A percentile compares a stretch with the other conserved stretches of the same genome.
Conservation (phyloP, 1,140 invertebrate species). For the Papilio xuthus region DNA sequence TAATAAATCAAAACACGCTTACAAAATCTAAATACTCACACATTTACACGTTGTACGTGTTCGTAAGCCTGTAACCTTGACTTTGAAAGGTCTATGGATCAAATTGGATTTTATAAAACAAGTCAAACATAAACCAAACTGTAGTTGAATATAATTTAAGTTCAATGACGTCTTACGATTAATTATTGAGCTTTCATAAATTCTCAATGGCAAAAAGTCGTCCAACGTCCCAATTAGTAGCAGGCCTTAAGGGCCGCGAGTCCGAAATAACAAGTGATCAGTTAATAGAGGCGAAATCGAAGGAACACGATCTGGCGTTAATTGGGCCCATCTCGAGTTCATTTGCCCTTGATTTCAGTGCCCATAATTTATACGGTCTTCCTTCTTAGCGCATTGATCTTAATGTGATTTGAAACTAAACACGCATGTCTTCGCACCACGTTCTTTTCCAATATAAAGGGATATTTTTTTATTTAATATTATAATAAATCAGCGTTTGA, state of each 20-base stretch:
- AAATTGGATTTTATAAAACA: conserved; percentile 10
- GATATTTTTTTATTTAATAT: too few relatives aligned
- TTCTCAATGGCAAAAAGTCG: conserved; percentile 30
- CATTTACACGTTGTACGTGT: not conserved
- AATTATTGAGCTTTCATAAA: conserved; percentile 15
- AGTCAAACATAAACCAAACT: not conserved
- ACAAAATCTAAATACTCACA: conserved; percentile 4
- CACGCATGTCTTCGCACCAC: not conserved
- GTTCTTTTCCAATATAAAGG: not conserved
- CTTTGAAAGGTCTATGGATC: not conserved
- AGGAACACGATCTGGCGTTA: conserved; percentile 32
- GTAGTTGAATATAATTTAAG: not conserved
- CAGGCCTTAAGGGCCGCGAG: not conserved
- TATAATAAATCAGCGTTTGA: not conserved
- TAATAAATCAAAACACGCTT: not conserved
- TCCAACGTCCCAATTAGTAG: conserved; percentile 22
- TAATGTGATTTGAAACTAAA: not conserved
- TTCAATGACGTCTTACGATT: not conserved
- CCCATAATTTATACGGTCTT: conserved; percentile 30
- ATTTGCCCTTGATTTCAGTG: conserved; percentile 32
- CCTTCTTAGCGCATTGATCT: conserved; percentile 17
- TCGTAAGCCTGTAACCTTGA: not conserved
- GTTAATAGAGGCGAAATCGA: conserved; percentile 35
- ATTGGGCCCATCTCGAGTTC: conserved; percentile 34
- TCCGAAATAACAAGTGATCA: conserved; percentile 30